These are phyloP conservation scores for Embiotoca jacksoni DNA, from an alignment of 2,113 vertebrate genomes.

Conservation along the genomic window DNA sequence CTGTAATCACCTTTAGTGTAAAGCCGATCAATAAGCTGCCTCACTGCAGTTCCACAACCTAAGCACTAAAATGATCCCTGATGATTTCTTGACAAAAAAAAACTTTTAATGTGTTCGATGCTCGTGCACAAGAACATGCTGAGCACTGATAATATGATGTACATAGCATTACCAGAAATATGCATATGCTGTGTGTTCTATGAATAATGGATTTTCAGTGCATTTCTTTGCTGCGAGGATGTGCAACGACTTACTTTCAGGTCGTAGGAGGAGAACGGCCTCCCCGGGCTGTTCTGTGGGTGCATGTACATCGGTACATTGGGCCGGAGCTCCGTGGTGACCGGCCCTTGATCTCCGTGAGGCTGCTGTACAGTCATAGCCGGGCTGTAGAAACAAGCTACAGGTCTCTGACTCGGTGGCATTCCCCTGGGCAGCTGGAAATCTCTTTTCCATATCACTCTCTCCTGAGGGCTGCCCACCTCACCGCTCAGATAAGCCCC, in stretches of 20 bases:
- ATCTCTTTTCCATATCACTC: constrained; percentile 83
- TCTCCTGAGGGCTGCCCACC: constrained; percentile 80
- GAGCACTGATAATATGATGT: constrained; percentile 22
- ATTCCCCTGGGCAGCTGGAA: constrained; percentile 79
- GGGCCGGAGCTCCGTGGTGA: constrained; percentile 68
- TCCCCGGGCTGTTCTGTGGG: constrained; percentile 83
- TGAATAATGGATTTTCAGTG: constrained; percentile 50
- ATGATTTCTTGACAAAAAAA: constrained; percentile 21
- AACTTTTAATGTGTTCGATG: constrained; percentile 36
- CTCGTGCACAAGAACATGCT: constrained; percentile 35
- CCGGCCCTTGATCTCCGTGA: constrained; percentile 67
- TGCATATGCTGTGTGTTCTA: constrained; percentile 34
- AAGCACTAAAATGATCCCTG: constrained; percentile 26
- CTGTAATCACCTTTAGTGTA: constrained; percentile 55
- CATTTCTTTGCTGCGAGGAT: constrained; percentile 19
- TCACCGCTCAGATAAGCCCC: constrained; percentile 71
- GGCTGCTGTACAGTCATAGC: constrained; percentile 82
- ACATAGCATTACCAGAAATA: constrained; percentile 32
- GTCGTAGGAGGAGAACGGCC: constrained; percentile 87
- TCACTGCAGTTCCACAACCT: constrained; percentile 10
- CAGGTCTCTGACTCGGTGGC: constrained; percentile 85
- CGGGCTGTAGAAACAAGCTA: constrained; percentile 87
- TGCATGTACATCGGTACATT: constrained; percentile 76
- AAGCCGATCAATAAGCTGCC: constrained; percentile 28
- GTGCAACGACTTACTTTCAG: constrained; percentile 80